Evolutionary conservation across 2,113 vertebrate species (phyloP).

Genomic region (Seriola aureovittata): DNA sequence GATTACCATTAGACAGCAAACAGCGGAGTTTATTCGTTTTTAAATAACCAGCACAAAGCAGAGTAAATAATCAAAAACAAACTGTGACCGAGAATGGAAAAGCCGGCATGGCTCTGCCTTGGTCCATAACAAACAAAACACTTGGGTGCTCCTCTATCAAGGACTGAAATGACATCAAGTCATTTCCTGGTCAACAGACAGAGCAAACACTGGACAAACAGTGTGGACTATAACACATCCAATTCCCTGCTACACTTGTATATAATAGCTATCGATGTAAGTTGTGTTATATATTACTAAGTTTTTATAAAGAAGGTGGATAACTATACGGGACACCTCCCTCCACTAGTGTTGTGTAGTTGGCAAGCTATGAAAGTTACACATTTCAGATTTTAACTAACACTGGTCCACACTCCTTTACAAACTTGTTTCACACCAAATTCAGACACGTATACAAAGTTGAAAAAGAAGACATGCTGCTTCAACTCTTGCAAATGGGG

Average conservation of each 20-base stretch:
- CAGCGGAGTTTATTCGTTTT: conserved; percentile 22
- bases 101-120: neutral
- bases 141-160: conserved; percentile 6
- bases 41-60: conserved; percentile 24
- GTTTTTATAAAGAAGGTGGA: neutral
- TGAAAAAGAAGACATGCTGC: no score
- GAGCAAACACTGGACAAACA: conserved; percentile 26
- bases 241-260: neutral
- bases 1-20: conserved; percentile 10
- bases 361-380: neutral
- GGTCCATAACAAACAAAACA: conserved; percentile 33
- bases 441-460: no score
- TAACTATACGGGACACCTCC: neutral
- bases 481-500: no score
- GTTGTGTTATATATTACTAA: neutral
- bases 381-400: neutral
- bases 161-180: conserved; percentile 19
- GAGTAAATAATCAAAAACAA: conserved; percentile 30
- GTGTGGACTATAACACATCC: neutral
- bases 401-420: no score
- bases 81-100: conserved; percentile 8
- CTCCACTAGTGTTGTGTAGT: neutral
- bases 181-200: conserved; percentile 47
- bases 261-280: neutral
- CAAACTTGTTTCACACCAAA: no score